These are phyloP conservation scores for Puffinus mauretanicus DNA, from an alignment of 2,113 vertebrate genomes.

Conservation along the genomic window DNA sequence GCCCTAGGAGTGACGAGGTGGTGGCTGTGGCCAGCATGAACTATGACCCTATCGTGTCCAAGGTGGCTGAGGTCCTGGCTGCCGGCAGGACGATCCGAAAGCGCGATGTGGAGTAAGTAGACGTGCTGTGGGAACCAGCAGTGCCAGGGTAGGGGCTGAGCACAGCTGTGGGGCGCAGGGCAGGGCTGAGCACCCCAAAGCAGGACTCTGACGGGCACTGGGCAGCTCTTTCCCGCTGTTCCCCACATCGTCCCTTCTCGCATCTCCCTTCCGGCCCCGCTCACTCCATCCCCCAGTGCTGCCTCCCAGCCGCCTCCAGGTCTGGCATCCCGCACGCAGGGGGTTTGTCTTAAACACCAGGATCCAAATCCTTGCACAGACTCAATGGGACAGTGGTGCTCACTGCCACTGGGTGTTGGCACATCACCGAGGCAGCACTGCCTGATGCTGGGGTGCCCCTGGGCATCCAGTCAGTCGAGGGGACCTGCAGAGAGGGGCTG, in stretches of 20 bases:
- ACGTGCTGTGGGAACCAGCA: background rate
- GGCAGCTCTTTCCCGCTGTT: background rate
- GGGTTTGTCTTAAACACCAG: background rate
- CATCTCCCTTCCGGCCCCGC: background rate
- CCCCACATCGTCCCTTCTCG: fast-evolving
- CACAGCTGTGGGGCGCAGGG: fast-evolving
- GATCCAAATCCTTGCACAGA: background rate
- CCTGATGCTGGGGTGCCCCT: background rate
- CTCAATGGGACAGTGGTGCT: background rate
- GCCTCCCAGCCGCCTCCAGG: background rate
- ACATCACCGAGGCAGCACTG: background rate
- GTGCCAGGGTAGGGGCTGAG: background rate
- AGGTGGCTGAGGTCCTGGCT: constrained; percentile 92
- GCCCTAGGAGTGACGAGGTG: constrained; percentile 89
- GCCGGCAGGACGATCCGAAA: constrained; percentile 92
- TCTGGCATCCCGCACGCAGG: background rate
- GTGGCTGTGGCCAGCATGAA: constrained; percentile 98
- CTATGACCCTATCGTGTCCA: constrained; percentile 95
- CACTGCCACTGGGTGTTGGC: background rate
- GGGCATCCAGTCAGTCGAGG: background rate
- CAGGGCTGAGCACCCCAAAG: background rate
- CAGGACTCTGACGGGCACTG: fast-evolving
- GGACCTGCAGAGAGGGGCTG: background rate
- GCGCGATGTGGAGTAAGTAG: constrained; percentile 96
- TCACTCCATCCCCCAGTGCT: background rate